These are phyloP conservation scores for Bilobella aurantiaca DNA, from an alignment of 1,140 invertebrate species.

Conservation along the genomic window DNA sequence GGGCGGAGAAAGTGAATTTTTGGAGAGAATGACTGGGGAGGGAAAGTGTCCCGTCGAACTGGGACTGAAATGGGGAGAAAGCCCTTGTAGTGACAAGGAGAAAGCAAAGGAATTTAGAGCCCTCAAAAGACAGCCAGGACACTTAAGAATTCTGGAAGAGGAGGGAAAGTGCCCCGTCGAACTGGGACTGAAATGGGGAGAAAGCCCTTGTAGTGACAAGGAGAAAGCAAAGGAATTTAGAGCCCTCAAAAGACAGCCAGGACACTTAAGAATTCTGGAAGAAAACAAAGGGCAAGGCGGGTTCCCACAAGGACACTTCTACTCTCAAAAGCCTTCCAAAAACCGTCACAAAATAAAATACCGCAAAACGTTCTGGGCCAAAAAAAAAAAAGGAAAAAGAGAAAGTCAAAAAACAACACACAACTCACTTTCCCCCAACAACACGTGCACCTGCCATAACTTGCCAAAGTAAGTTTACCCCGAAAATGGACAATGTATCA, in stretches of 20 bases:
- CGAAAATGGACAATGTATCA: no score
- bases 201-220: neutral
- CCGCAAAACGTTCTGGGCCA: no score
- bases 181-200: neutral
- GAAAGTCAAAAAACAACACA: no score
- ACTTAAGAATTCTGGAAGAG: no score
- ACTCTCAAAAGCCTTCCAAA: no score
- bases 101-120: neutral
- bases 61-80: neutral
- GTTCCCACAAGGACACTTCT: no score
- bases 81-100: neutral
- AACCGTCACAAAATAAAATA: no score
- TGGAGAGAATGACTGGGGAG: neutral
- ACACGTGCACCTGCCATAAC: no score
- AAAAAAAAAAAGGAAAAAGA: no score
- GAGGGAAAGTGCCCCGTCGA: neutral
- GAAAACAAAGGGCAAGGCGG: no score
- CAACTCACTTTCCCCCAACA: no score
- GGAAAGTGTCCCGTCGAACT: neutral
- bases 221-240: neutral
- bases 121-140: neutral
- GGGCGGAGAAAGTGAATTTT: neutral
- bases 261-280: neutral
- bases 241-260: neutral
- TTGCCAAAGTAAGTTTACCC: no score